Percentiles rank a stretch among this genome's conserved stretches.
Conservation (phyloP, 2,113 vertebrate genomes). For the Lynx canadensis region DNA sequence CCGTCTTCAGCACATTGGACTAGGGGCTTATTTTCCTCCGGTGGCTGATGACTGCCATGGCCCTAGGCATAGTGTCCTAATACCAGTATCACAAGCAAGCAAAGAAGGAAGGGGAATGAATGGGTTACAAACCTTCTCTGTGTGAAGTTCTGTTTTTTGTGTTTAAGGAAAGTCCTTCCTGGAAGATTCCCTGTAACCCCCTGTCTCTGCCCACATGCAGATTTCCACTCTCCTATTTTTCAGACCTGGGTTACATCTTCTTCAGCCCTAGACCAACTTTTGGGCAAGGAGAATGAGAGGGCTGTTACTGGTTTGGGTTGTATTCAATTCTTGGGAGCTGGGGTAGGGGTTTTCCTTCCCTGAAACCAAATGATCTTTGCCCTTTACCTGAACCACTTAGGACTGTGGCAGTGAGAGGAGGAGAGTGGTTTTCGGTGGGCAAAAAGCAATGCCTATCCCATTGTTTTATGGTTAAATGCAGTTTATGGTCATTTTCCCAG, state of each 20-base stretch:
- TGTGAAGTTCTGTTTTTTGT: background rate
- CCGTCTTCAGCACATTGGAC: background rate
- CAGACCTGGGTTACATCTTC: background rate
- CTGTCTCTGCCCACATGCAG: rapidly evolving
- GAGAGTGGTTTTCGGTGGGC: background rate
- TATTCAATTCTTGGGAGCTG: background rate
- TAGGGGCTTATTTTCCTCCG: background rate
- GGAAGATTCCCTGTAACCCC: background rate
- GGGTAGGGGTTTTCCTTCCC: background rate
- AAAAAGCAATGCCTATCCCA: background rate
- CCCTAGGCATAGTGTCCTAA: background rate
- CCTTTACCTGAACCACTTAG: background rate
- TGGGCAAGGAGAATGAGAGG: background rate
- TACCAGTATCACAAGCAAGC: background rate
- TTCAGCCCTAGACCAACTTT: background rate
- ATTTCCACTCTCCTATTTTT: background rate
- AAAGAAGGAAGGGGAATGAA: background rate
- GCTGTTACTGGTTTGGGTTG: background rate
- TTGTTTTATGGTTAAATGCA: background rate
- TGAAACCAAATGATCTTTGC: background rate
- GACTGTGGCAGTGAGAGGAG: background rate
- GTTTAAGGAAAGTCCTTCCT: background rate
- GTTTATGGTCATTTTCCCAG: background rate
- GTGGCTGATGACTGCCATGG: background rate
- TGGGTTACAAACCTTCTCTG: background rate